Percentiles rank a stretch among this genome's conserved stretches.
Evolutionary conservation across 2,113 vertebrate species (phyloP).

Genomic region (Leptobrachium ailaonicum): DNA sequence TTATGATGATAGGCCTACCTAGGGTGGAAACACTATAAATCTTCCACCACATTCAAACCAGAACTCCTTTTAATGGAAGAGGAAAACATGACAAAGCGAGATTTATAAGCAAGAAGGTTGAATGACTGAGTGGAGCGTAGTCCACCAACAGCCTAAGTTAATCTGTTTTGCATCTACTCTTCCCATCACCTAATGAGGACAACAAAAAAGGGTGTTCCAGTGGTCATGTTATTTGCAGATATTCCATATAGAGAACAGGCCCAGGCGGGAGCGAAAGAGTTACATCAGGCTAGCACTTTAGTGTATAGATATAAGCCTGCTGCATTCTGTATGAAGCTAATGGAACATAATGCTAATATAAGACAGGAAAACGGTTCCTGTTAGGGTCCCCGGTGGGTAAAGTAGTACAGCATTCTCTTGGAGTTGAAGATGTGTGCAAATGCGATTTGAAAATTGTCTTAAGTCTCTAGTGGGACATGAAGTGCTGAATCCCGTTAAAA

Average conservation of each 20-base stretch:
- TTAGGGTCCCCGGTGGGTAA: conserved; percentile 37
- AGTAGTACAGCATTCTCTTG: conserved; percentile 31
- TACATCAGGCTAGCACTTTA: conserved; percentile 31
- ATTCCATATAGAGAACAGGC: background rate
- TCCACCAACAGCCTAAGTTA: too few relatives aligned
- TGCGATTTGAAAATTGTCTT: conserved; percentile 40
- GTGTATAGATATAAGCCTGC: conserved; percentile 24
- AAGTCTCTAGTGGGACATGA: conserved; percentile 35
- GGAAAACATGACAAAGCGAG: too few relatives aligned
- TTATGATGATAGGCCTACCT: too few relatives aligned
- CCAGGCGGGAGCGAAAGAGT: background rate
- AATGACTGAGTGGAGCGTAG: too few relatives aligned
- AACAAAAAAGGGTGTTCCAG: too few relatives aligned
- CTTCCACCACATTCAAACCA: too few relatives aligned
- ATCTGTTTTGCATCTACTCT: too few relatives aligned
- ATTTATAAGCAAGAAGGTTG: too few relatives aligned
- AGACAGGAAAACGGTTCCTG: conserved; percentile 38
- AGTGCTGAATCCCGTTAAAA: conserved; percentile 36
- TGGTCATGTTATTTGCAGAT: too few relatives aligned
- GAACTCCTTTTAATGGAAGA: too few relatives aligned
- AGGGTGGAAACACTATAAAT: too few relatives aligned
- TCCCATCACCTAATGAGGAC: too few relatives aligned
- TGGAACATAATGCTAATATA: conserved; percentile 44
- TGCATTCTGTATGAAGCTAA: conserved; percentile 24
- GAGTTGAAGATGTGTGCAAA: conserved; percentile 41